A percentile compares a stretch with the other conserved stretches of the same genome.
Conservation (phyloP, 1,140 invertebrate species). For the Acyrthosiphon pisum region DNA sequence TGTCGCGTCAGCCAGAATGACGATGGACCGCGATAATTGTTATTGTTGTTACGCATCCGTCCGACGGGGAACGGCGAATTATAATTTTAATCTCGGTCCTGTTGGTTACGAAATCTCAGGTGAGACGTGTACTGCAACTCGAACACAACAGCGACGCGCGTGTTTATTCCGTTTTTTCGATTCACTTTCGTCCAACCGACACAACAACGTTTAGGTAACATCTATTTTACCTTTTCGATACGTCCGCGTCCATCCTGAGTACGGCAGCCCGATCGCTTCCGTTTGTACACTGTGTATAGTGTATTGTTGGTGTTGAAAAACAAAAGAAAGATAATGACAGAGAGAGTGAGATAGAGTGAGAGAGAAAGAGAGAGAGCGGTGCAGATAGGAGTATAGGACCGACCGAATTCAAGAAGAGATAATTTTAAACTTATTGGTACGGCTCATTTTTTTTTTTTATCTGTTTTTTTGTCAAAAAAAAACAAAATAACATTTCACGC, state of each 20-base stretch:
- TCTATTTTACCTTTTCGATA: constrained; percentile 41
- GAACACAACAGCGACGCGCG: neutral
- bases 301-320: constrained; percentile 14
- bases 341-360: neutral
- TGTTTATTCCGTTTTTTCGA: neutral
- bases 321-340: neutral
- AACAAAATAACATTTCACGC: constrained; percentile 18
- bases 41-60: neutral
- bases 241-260: constrained; percentile 22
- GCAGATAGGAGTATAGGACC: neutral
- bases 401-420: constrained; percentile 3
- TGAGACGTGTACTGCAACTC: neutral
- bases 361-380: neutral
- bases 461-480: constrained; percentile 15
- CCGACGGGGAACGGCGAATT: neutral
- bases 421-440: constrained; percentile 12
- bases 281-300: neutral
- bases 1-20: neutral
- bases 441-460: constrained; percentile 25
- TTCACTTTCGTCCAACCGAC: neutral
- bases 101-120: neutral
- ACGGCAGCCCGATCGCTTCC: neutral
- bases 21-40: neutral
- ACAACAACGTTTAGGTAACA: neutral
- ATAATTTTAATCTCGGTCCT: neutral